Evolutionary conservation across 1,140 invertebrate genomes (phyloP).

Genomic region (Rhysida immarginata): DNA sequence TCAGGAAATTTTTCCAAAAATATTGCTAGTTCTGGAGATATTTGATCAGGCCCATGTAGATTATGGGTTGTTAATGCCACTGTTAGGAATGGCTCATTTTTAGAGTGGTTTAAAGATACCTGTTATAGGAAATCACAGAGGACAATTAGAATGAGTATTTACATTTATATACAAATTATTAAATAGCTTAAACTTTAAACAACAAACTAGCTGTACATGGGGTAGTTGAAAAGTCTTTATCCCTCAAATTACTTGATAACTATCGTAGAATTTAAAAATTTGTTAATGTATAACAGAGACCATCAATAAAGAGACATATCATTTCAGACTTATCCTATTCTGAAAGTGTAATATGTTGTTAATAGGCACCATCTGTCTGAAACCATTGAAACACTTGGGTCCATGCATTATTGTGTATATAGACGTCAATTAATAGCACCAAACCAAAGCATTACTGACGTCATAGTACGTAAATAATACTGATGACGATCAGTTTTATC

Average conservation of each 20-base stretch:
- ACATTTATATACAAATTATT: neutral
- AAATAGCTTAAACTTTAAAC: neutral
- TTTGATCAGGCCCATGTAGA: conserved; percentile 41
- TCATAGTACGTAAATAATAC: too few relatives aligned
- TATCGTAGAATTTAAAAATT: too few relatives aligned
- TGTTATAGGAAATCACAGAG: neutral
- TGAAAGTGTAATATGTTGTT: too few relatives aligned
- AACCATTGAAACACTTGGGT: too few relatives aligned
- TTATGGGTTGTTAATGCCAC: conserved; percentile 44
- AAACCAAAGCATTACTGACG: too few relatives aligned
- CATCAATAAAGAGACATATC: too few relatives aligned
- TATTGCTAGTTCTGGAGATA: conserved; percentile 33
- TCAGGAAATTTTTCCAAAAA: conserved; percentile 41
- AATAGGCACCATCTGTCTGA: too few relatives aligned
- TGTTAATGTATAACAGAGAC: too few relatives aligned
- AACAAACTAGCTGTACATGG: neutral
- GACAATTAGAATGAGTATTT: neutral
- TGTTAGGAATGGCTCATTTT: conserved; percentile 28
- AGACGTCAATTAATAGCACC: too few relatives aligned
- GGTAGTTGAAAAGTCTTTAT: neutral
- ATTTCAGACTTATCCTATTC: too few relatives aligned
- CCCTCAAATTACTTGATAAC: neutral
- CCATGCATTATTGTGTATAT: too few relatives aligned
- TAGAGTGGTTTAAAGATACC: neutral
- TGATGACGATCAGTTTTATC: too few relatives aligned